Conservation (phyloP, 2,797 vertebrate genomes). For the Periophthalmus magnuspinnatus region DNA sequence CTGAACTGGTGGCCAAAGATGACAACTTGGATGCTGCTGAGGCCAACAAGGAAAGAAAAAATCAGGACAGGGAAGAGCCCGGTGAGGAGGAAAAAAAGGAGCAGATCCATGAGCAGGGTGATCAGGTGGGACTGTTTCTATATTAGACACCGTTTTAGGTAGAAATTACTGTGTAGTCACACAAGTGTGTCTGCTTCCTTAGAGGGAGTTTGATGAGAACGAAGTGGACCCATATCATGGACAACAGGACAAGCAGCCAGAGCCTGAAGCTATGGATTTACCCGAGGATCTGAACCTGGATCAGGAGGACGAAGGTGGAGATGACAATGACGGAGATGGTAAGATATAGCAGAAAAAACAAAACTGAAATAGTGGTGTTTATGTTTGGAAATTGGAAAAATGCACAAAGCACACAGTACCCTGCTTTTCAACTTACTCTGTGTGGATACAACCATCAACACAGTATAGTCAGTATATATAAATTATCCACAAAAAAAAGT, state of each 20-base stretch:
- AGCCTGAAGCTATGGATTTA: constrained; percentile 89
- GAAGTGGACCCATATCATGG: constrained; percentile 94
- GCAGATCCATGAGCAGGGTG: constrained; percentile 90
- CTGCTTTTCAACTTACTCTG: background rate
- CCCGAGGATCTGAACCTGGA: constrained; percentile 92
- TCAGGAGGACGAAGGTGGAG: constrained; percentile 76
- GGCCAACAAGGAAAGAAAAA: constrained; percentile 81
- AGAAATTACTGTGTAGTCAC: background rate
- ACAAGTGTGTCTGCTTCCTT: background rate
- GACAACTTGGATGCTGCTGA: constrained; percentile 85
- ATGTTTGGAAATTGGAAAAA: too few species aligned
- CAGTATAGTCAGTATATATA: background rate
- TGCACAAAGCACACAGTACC: background rate
- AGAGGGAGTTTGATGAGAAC: constrained; percentile 95
- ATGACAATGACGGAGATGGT: constrained; percentile 70
- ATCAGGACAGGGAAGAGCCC: constrained; percentile 76
- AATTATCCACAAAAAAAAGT: too few species aligned
- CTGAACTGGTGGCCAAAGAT: constrained; percentile 92
- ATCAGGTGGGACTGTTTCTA: constrained; percentile 80
- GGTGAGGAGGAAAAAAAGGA: constrained; percentile 76
- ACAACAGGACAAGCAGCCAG: constrained; percentile 83
- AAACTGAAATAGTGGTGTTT: background rate
- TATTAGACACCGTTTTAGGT: background rate
- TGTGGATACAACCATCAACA: background rate
- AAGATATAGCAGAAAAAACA: constrained; percentile 12